These are phyloP conservation scores for Coreius guichenoti DNA, from an alignment of 2,797 vertebrate genomes.

Conservation along the genomic window DNA sequence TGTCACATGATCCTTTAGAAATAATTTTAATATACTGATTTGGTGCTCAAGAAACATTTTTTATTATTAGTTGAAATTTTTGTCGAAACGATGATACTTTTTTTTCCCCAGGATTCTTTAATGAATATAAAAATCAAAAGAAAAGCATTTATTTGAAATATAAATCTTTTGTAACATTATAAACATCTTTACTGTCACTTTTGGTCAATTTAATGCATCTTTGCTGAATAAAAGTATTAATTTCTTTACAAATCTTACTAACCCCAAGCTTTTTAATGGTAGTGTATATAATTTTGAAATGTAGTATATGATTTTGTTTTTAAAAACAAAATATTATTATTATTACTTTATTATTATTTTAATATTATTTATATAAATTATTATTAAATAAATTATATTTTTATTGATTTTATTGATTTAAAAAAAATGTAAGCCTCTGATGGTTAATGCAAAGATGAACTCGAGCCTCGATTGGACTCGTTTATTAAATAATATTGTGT, in stretches of 20 bases:
- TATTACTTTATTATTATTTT: neutral
- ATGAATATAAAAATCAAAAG: too few species aligned
- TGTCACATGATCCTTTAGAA: neutral
- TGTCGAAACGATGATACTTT: too few species aligned
- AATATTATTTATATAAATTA: neutral
- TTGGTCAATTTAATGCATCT: neutral
- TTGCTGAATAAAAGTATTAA: neutral
- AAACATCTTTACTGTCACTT: too few species aligned
- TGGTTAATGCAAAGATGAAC: conserved; percentile 7
- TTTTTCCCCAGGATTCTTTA: too few species aligned
- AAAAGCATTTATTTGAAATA: too few species aligned
- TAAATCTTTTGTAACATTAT: too few species aligned
- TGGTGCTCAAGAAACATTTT: too few species aligned
- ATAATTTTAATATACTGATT: neutral
- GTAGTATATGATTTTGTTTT: too few species aligned
- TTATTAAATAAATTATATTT: neutral
- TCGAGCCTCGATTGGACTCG: neutral
- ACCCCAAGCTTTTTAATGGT: neutral
- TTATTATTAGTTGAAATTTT: too few species aligned
- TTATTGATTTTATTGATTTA: too few species aligned
- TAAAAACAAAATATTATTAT: too few species aligned
- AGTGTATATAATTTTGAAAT: too few species aligned
- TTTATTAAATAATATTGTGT: neutral
- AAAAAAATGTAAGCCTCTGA: neutral
- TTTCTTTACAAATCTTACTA: neutral